These are phyloP conservation scores for Sialis fuliginosa DNA, from an alignment of 2,888 invertebrate genomes.

Conservation along the genomic window DNA sequence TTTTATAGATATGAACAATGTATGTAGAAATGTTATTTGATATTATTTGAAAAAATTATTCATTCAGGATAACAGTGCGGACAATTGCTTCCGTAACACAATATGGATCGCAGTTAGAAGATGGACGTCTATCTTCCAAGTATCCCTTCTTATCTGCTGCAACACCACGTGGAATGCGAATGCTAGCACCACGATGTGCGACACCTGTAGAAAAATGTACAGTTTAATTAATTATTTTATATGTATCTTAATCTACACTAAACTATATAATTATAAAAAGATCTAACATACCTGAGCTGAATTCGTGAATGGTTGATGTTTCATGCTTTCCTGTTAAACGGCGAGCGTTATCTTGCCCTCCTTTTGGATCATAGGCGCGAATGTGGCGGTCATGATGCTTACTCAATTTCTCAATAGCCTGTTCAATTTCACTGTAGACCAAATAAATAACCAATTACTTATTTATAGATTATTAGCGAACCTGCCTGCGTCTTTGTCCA, in stretches of 20 bases:
- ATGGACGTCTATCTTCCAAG: conserved; percentile 84
- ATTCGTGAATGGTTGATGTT: conserved; percentile 93
- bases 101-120: conserved; percentile 88
- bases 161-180: conserved; percentile 82
- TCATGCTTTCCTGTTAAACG: conserved; percentile 90
- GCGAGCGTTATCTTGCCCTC: conserved; percentile 91
- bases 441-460: too few relatives aligned
- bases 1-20: neutral
- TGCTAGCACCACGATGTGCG: conserved; percentile 85
- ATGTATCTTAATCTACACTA: too few relatives aligned
- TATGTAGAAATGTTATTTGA: neutral
- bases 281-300: conserved; percentile 55
- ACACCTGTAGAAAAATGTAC: conserved; percentile 42
- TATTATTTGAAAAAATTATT: conserved; percentile 28
- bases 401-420: conserved; percentile 87
- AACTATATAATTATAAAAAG: neutral
- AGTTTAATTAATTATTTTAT: too few relatives aligned
- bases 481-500: too few relatives aligned
- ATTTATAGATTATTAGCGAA: too few relatives aligned
- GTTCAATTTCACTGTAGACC: conserved; percentile 66
- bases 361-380: conserved; percentile 88
- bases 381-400: conserved; percentile 87
- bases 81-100: conserved; percentile 69
- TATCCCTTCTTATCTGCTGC: conserved; percentile 90
- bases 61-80: conserved; percentile 67